These are phyloP conservation scores for Peromyscus nudipes DNA, from an alignment of 2,797 vertebrate species.

Conservation along the genomic window DNA sequence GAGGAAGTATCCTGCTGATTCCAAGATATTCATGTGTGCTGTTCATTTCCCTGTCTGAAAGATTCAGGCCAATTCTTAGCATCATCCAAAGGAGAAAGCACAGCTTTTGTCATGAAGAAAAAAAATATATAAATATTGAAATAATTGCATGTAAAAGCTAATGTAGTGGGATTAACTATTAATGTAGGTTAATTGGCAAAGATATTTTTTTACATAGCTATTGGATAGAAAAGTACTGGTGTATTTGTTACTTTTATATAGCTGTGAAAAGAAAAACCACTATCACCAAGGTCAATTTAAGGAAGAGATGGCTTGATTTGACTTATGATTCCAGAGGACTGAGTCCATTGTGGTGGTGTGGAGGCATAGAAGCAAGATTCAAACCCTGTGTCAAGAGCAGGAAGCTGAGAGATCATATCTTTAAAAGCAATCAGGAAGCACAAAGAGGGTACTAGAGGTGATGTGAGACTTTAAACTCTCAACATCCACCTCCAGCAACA, in stretches of 20 bases:
- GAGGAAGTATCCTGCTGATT: not conserved
- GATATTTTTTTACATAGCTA: not conserved
- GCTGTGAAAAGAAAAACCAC: not conserved
- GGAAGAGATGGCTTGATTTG: not conserved
- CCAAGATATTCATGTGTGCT: not conserved
- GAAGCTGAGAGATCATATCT: not conserved
- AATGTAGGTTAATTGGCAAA: not conserved
- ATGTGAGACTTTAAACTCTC: not conserved
- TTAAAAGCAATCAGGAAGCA: not conserved
- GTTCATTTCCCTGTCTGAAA: constrained; percentile 31
- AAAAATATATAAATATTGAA: not conserved
- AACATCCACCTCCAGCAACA: no score
- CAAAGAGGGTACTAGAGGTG: no score
- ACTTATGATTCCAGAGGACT: not conserved
- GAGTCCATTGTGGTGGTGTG: not conserved
- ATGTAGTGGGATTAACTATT: not conserved
- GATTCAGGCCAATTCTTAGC: not conserved
- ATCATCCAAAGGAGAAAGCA: not conserved
- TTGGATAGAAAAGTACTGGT: not conserved
- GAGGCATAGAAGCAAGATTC: not conserved
- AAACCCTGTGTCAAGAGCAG: not conserved
- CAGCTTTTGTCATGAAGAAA: not conserved
- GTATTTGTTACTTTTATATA: not conserved
- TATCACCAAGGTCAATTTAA: no score
- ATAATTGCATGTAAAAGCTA: not conserved